A percentile compares a stretch with the other conserved stretches of the same genome.
phyloP scores from a whole-genome alignment of 2,888 invertebrate species.

The Tipula confusa region DNA sequence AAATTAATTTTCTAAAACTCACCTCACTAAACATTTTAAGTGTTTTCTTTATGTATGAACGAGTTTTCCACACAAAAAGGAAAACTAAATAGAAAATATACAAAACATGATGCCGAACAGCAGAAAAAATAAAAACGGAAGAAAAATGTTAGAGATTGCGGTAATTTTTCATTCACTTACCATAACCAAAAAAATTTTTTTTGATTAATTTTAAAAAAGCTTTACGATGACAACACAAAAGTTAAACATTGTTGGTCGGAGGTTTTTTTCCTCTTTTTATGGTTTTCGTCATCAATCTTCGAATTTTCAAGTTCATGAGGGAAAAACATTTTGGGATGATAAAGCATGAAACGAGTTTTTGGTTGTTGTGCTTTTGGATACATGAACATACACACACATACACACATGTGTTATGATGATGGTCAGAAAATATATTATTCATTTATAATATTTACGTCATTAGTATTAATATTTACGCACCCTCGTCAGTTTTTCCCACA shows the following conservation, averaged over 20 bases:
- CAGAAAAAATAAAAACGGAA: not conserved
- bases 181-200: not conserved
- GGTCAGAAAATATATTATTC: not conserved
- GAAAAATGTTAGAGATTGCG: not conserved
- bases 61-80: not conserved
- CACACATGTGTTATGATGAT: not conserved
- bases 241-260: not conserved
- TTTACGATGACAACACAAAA: conserved; percentile 25
- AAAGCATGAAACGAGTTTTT: not conserved
- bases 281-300: conserved; percentile 7
- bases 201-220: conserved; percentile 20
- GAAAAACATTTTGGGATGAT: not conserved
- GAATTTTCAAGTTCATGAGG: not conserved
- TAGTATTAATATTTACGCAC: not conserved
- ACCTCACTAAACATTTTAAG: not conserved
- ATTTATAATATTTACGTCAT: not conserved
- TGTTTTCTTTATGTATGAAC: not conserved
- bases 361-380: not conserved
- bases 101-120: not conserved
- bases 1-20: not conserved
- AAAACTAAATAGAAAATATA: not conserved
- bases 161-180: conserved; percentile 3
- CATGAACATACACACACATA: too few species aligned
- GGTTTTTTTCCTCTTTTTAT: not conserved
- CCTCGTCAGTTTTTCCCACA: not conserved